These are phyloP conservation scores for Pelochelys cantorii DNA, from an alignment of 2,797 vertebrate genomes.

Conservation along the genomic window DNA sequence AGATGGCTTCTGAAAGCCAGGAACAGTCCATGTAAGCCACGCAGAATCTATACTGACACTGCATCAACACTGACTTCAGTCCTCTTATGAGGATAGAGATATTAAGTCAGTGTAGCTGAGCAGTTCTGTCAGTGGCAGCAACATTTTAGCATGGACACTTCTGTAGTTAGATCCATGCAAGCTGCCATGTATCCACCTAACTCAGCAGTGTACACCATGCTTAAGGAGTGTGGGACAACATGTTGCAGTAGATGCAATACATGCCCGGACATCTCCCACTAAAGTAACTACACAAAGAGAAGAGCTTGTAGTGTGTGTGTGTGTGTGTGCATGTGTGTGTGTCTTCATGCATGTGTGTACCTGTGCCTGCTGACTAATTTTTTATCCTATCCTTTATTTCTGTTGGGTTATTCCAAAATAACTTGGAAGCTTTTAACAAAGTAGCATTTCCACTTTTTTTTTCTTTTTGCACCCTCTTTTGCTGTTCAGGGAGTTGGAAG, in stretches of 20 bases:
- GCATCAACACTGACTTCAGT: fast-evolving
- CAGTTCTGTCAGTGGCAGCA: not conserved
- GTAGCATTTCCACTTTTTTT: not conserved
- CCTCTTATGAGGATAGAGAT: not conserved
- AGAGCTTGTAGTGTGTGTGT: not conserved
- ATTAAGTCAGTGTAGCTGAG: not conserved
- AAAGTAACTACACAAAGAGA: not conserved
- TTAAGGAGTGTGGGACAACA: not conserved
- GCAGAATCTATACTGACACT: not conserved
- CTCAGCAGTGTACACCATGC: not conserved
- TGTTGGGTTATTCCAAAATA: not conserved
- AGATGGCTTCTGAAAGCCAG: not conserved
- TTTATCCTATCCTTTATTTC: not conserved
- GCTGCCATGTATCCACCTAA: not conserved
- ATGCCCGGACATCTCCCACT: not conserved
- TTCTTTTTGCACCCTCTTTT: not conserved
- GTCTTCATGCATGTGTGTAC: no score
- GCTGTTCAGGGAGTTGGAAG: constrained; percentile 16
- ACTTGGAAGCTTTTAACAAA: not conserved
- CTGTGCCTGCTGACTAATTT: not conserved
- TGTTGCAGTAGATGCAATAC: not conserved
- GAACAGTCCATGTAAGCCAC: not conserved
- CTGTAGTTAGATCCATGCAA: not conserved
- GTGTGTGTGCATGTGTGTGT: not conserved
- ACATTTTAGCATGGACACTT: not conserved